Conservation (phyloP, 2,113 vertebrate genomes). For the Python bivittatus region DNA sequence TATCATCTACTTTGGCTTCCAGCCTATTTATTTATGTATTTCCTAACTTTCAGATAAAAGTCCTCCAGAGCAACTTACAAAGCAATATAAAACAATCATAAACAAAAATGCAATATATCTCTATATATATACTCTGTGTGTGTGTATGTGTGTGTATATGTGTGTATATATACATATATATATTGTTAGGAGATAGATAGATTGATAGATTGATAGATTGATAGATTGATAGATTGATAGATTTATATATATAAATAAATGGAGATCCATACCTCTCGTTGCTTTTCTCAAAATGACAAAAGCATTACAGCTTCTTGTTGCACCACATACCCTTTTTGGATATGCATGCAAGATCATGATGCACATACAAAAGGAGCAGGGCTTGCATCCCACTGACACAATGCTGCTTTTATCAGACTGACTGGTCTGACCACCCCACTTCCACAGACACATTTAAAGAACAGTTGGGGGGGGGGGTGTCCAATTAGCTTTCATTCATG, state of each 20-base stretch:
- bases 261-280: neutral
- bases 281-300: neutral
- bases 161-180: no score
- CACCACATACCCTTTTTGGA: neutral
- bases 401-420: neutral
- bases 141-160: no score
- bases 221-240: no score
- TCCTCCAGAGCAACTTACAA: neutral
- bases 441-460: neutral
- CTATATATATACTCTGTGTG: no score
- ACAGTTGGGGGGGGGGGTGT: neutral
- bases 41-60: neutral
- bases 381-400: neutral
- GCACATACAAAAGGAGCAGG: neutral
- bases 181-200: no score
- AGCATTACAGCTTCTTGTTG: neutral
- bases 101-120: neutral
- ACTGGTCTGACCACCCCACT: neutral
- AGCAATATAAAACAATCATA: neutral
- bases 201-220: no score
- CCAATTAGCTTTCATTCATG: neutral
- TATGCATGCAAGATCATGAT: neutral
- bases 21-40: neutral
- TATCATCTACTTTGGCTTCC: neutral
- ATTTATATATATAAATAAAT: neutral